Conservation (phyloP, 2,888 invertebrate genomes). For the Heliconius aoede region DNA sequence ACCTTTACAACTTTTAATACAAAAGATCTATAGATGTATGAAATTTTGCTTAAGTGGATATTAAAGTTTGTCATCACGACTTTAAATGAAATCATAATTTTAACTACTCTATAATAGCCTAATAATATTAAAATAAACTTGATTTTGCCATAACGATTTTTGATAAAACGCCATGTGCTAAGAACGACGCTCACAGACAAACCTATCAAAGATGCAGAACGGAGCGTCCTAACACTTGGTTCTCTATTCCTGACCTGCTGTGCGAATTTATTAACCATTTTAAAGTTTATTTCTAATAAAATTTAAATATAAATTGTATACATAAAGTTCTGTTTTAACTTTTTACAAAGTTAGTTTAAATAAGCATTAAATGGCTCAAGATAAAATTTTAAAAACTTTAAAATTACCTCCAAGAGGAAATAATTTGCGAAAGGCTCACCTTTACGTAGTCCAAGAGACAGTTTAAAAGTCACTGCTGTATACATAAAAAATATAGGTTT, state of each 20-base stretch:
- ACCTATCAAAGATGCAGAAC: too few species aligned
- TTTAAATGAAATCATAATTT: too few species aligned
- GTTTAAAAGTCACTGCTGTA: neutral
- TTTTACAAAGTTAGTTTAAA: neutral
- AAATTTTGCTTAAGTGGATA: neutral
- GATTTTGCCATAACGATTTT: too few species aligned
- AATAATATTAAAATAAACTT: too few species aligned
- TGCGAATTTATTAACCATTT: too few species aligned
- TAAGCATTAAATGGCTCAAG: constrained; percentile 14
- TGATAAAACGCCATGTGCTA: too few species aligned
- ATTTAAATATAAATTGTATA: neutral
- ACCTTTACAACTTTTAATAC: neutral
- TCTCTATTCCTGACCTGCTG: neutral
- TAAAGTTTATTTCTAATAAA: neutral
- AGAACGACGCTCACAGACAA: too few species aligned
- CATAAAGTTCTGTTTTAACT: neutral
- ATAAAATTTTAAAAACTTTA: constrained; percentile 33
- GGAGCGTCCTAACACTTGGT: neutral
- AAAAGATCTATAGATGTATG: neutral
- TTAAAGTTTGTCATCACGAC: neutral
- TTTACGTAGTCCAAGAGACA: neutral
- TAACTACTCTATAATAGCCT: too few species aligned
- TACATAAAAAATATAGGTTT: neutral
- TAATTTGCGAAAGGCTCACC: constrained; percentile 30
- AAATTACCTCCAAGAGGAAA: constrained; percentile 35